Evolutionary conservation across 2,888 invertebrate genomes (phyloP).

Genomic region (Drosophila neonasuta): DNA sequence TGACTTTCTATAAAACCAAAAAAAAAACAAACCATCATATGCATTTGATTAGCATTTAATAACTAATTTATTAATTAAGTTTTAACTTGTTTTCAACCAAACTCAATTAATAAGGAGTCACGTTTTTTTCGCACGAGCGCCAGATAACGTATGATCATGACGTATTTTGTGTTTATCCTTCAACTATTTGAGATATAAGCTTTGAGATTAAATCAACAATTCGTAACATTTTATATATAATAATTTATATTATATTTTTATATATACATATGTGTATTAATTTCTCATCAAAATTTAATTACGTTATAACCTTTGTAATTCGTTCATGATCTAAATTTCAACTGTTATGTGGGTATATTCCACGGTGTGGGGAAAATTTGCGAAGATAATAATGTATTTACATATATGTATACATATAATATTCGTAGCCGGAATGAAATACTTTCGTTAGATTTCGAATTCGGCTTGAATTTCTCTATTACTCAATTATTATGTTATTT

Average conservation of each 20-base stretch:
- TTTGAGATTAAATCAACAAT: neutral
- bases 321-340: no score
- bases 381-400: no score
- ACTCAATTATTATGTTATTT: neutral
- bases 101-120: conserved; percentile 34
- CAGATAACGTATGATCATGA: neutral
- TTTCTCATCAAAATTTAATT: no score
- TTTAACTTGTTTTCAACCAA: conserved; percentile 26
- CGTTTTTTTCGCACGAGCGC: conserved; percentile 40
- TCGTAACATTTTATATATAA: neutral
- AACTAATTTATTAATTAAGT: conserved; percentile 46
- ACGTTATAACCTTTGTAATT: no score
- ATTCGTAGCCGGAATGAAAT: neutral
- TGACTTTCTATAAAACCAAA: conserved; percentile 29
- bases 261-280: no score
- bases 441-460: neutral
- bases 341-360: no score
- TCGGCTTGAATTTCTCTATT: neutral
- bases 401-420: no score
- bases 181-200: neutral
- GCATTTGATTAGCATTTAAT: conserved; percentile 54
- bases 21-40: conserved; percentile 48
- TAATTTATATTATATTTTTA: no score
- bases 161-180: neutral
- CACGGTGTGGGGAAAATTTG: no score